Evolutionary conservation across 2,888 invertebrate species (phyloP).

Genomic region (Ceraclea dissimilis): DNA sequence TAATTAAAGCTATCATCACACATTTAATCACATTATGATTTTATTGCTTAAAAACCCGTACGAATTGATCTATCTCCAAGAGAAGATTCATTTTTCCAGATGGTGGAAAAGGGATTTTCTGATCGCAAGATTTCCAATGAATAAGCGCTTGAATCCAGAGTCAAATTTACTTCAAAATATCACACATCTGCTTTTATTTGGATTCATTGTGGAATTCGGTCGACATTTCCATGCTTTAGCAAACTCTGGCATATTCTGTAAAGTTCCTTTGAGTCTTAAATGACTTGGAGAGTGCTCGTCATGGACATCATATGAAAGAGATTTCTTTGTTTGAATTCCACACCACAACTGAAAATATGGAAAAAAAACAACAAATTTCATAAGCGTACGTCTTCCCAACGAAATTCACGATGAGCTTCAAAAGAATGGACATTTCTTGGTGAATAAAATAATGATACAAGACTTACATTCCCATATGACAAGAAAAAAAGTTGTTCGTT

Average conservation of each 20-base stretch:
- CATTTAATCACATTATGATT: too few relatives aligned
- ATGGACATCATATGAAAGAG: slow-evolving; percentile 54
- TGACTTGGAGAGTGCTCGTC: slow-evolving; percentile 71
- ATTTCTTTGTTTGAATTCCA: slow-evolving; percentile 59
- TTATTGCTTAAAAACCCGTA: too few relatives aligned
- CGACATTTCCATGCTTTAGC: slow-evolving; percentile 53
- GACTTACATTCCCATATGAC: slow-evolving; percentile 69
- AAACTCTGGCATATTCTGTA: slow-evolving; percentile 69
- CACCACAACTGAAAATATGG: slow-evolving; percentile 66
- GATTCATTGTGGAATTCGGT: slow-evolving; percentile 49
- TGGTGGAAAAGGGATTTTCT: too few relatives aligned
- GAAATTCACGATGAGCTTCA: too few relatives aligned
- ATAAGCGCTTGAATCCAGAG: too few relatives aligned
- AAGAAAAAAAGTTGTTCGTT: slow-evolving; percentile 74
- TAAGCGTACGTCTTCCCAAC: not conserved
- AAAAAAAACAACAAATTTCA: not conserved
- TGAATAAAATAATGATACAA: not conserved
- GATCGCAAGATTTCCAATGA: too few relatives aligned
- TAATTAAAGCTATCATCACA: too few relatives aligned
- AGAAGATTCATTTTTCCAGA: too few relatives aligned
- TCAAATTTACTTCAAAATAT: slow-evolving; percentile 33
- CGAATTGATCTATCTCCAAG: too few relatives aligned
- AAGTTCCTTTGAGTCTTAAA: slow-evolving; percentile 59
- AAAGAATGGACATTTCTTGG: not conserved
- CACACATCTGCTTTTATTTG: slow-evolving; percentile 41